Evolutionary conservation across 2,888 invertebrate genomes (phyloP).

Genomic region (Microctonus brassicae): DNA sequence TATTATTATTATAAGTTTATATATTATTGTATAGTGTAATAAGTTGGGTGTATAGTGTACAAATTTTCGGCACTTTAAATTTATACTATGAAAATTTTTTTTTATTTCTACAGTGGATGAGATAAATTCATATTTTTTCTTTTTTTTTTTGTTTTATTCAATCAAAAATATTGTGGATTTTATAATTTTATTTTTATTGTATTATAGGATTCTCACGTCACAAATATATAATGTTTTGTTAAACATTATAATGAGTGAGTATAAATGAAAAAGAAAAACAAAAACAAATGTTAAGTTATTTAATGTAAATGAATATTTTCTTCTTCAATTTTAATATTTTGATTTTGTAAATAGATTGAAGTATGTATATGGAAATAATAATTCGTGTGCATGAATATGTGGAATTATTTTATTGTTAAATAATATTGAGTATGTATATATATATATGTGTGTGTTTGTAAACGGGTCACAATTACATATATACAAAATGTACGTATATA

Average conservation of each 20-base stretch:
- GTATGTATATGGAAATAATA: background rate
- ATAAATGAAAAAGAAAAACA: background rate
- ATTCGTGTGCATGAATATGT: background rate
- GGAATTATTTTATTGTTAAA: conserved; percentile 4
- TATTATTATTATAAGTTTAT: background rate
- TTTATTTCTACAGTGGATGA: background rate
- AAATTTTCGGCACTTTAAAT: conserved; percentile 2
- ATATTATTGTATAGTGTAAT: conserved; percentile 9
- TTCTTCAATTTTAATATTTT: background rate
- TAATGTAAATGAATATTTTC: background rate
- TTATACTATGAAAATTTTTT: background rate
- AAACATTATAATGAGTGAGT: background rate
- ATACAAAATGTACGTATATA: background rate
- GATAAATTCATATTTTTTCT: background rate
- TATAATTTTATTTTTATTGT: background rate
- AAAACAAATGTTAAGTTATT: background rate
- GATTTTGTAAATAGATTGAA: conserved; percentile 8
- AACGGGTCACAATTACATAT: background rate
- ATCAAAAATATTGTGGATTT: background rate
- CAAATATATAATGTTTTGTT: too few relatives aligned
- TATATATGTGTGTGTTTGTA: background rate
- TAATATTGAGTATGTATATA: background rate
- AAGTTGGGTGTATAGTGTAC: conserved; percentile 20
- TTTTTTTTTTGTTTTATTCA: background rate
- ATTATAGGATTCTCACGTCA: too few relatives aligned